Conservation (phyloP, 1,140 invertebrate genomes). For the Scaptomyza graminum region DNA sequence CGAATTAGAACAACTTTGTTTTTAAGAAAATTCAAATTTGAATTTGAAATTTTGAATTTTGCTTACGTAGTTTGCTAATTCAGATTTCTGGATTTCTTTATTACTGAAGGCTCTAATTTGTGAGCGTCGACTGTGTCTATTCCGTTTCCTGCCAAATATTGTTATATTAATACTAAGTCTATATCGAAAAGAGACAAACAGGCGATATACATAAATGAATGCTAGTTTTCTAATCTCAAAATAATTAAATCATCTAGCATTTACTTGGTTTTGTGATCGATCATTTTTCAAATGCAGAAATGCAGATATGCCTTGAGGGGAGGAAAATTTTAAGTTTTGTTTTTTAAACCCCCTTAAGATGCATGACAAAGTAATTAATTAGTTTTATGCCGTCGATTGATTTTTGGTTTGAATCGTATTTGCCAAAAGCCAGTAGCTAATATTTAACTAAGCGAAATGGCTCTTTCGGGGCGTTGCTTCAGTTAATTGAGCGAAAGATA, state of each 20-base stretch:
- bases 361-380: conserved; percentile 38
- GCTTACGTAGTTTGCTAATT: too few relatives aligned
- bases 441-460: conserved; percentile 58
- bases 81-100: too few relatives aligned
- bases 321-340: background rate
- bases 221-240: too few relatives aligned
- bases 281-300: conserved; percentile 20
- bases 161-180: too few relatives aligned
- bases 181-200: too few relatives aligned
- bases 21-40: too few relatives aligned
- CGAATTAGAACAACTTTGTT: too few relatives aligned
- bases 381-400: conserved; percentile 2
- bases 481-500: conserved; percentile 39
- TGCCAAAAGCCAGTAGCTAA: conserved; percentile 64
- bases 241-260: background rate
- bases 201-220: too few relatives aligned
- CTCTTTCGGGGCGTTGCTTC: conserved; percentile 23
- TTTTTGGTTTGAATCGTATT: background rate
- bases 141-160: too few relatives aligned
- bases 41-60: too few relatives aligned
- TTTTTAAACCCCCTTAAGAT: background rate
- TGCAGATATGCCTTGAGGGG: conserved; percentile 15
- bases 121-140: too few relatives aligned
- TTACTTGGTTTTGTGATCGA: conserved; percentile 17
- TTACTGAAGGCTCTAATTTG: too few relatives aligned